Evolutionary conservation across 2,888 invertebrate species (phyloP).

Genomic region (Tiliacea citrago): DNA sequence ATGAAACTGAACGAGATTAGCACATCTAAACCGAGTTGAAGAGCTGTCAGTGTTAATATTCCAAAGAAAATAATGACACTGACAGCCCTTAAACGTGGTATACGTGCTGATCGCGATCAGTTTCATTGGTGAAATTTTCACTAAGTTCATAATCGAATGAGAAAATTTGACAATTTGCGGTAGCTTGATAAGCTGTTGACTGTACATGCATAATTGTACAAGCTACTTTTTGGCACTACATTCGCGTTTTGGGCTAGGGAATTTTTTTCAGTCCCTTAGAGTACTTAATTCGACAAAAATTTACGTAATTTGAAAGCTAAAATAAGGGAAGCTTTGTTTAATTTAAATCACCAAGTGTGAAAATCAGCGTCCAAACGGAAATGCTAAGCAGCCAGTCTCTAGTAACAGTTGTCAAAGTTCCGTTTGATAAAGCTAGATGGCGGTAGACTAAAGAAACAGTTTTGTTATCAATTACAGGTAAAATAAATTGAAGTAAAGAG

Average conservation of each 20-base stretch:
- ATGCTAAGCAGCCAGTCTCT: not conserved
- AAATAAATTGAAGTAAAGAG: not conserved
- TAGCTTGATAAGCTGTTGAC: too few relatives aligned
- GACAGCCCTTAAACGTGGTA: too few relatives aligned
- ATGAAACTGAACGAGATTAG: too few relatives aligned
- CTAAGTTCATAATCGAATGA: too few relatives aligned
- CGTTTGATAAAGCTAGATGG: conserved; percentile 36
- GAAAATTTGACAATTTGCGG: too few relatives aligned
- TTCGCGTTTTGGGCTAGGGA: not conserved
- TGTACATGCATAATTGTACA: too few relatives aligned
- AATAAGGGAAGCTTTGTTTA: conserved; percentile 2
- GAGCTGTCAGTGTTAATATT: too few relatives aligned
- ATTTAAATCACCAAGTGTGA: not conserved
- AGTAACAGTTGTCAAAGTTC: conserved; percentile 15
- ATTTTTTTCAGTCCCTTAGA: not conserved
- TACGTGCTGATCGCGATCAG: too few relatives aligned
- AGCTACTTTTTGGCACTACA: too few relatives aligned
- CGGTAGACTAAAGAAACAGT: not conserved
- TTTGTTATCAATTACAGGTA: not conserved
- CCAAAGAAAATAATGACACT: too few relatives aligned
- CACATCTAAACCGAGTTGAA: too few relatives aligned
- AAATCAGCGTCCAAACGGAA: not conserved
- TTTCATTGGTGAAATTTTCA: too few relatives aligned
- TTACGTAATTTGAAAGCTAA: not conserved
- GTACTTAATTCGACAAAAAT: not conserved